These are phyloP conservation scores for Cetonia aurata DNA, from an alignment of 2,888 invertebrate genomes.

Conservation along the genomic window DNA sequence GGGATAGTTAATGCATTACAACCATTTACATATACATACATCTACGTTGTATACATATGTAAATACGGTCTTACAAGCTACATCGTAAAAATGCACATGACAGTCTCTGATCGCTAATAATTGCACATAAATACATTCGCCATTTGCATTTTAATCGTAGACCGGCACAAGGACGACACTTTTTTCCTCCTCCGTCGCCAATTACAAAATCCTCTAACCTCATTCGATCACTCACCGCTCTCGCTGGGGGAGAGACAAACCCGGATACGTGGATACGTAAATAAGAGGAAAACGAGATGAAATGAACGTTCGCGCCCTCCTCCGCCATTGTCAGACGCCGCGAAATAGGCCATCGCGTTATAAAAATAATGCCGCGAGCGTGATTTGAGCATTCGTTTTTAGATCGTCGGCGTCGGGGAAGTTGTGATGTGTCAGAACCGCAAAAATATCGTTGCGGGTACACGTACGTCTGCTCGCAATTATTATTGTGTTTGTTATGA, in stretches of 20 bases:
- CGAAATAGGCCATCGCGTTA: constrained; percentile 20
- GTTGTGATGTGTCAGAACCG: constrained; percentile 24
- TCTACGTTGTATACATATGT: constrained; percentile 19
- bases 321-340: not conserved
- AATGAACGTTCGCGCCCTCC: not conserved
- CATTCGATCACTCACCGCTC: constrained; percentile 15
- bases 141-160: constrained; percentile 25
- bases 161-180: constrained; percentile 24
- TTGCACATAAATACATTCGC: constrained; percentile 13
- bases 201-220: constrained; percentile 28
- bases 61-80: constrained; percentile 14
- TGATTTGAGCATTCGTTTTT: constrained; percentile 23
- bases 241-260: not conserved
- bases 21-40: not conserved
- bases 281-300: constrained; percentile 11
- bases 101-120: constrained; percentile 18
- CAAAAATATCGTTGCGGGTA: constrained; percentile 6
- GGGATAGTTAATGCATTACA: no score
- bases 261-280: not conserved
- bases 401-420: constrained; percentile 18
- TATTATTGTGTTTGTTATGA: not conserved
- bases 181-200: constrained; percentile 1
- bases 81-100: constrained; percentile 29
- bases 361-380: constrained; percentile 34
- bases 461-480: constrained; percentile 5